Evolutionary conservation across 2,888 invertebrate species (phyloP).

Genomic region (Drosophila dives): DNA sequence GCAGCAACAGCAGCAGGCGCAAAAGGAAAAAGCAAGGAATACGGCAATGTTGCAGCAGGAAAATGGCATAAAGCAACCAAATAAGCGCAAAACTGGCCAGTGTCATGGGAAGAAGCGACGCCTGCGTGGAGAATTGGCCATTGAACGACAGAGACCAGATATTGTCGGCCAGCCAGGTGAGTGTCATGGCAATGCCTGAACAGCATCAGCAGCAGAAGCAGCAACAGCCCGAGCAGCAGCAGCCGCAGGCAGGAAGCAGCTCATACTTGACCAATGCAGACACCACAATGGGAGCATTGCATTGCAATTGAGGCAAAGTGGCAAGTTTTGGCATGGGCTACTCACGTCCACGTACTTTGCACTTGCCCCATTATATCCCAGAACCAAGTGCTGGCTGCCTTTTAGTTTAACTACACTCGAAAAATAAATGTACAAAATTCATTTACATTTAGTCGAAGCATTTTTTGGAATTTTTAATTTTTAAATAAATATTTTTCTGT

Average conservation of each 20-base stretch:
- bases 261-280: slow-evolving; percentile 67
- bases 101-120: slow-evolving; percentile 73
- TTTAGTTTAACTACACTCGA: slow-evolving; percentile 2
- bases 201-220: slow-evolving; percentile 5
- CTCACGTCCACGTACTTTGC: slow-evolving; percentile 57
- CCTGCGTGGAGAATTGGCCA: slow-evolving; percentile 74
- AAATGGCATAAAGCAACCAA: slow-evolving; percentile 77
- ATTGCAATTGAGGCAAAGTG: slow-evolving; percentile 48
- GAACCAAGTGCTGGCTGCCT: slow-evolving; percentile 26
- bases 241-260: slow-evolving; percentile 67
- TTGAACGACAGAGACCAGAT: slow-evolving; percentile 55
- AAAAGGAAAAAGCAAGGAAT: slow-evolving; percentile 23
- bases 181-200: slow-evolving; percentile 62
- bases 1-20: slow-evolving; percentile 21
- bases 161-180: slow-evolving; percentile 60
- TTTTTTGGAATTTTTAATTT: not conserved
- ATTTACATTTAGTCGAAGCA: not conserved
- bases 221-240: slow-evolving; percentile 29
- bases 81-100: slow-evolving; percentile 69
- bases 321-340: slow-evolving; percentile 52
- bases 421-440: not conserved
- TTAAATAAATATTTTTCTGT: not conserved
- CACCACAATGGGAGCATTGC: slow-evolving; percentile 72
- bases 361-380: slow-evolving; percentile 60
- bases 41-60: slow-evolving; percentile 29